Base-by-base conservation (phyloP, 2,888 invertebrate genomes). In the Pristionchus mayeri region DNA sequence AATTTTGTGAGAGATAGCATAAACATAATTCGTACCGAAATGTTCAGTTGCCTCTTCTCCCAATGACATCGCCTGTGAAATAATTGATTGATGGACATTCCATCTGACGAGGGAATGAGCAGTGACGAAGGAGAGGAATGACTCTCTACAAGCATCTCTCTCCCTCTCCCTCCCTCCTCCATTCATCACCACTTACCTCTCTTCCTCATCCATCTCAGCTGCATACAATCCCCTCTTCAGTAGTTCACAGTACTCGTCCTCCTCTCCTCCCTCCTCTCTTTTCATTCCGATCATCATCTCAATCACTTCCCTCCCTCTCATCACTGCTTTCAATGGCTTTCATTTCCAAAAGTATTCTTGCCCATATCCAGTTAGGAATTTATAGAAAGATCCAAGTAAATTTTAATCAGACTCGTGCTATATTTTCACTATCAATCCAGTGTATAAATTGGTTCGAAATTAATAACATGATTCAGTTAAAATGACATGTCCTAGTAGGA, bases 81-180 rank as follows among this genome's bases (percentile, higher is more conserved):
- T 30, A 24, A 78, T 52, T 11, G 48, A 27, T 37, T 30, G 34
- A 52, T 78, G 78, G 16, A 34, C 21, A 27, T 48, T 78, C 78
- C 78, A 78, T 30, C 78, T n/a, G 24, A 18, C 27, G 16, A 78
- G 6, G n/a, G 78, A 48, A 34, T 78, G 78, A 27, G 27, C 24
- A 52, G 24, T 48, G 50, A 78, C 78, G 44, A 78, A 78, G 50
- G 78, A 78, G n/a, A 78, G 78, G 78, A 78, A 78, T 9, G 78
- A 24, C 0, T 30, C 30, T 34, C 78, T 78, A 24, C 18, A 52
- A 18, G 24, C 16, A 37, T n/a, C 16, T 40, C 18, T 75, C 21
- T n/a, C n/a, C n/a, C n/a, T n/a, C n/a, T n/a, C n/a, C n/a, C n/a
- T n/a, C n/a, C n/a, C n/a, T n/a, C n/a, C n/a, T n/a, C n/a, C n/a